Percentiles rank a stretch among this genome's conserved stretches.
These are phyloP conservation scores for Calameuta idolon DNA, from an alignment of 2,888 invertebrate genomes.

Conservation along the genomic window DNA sequence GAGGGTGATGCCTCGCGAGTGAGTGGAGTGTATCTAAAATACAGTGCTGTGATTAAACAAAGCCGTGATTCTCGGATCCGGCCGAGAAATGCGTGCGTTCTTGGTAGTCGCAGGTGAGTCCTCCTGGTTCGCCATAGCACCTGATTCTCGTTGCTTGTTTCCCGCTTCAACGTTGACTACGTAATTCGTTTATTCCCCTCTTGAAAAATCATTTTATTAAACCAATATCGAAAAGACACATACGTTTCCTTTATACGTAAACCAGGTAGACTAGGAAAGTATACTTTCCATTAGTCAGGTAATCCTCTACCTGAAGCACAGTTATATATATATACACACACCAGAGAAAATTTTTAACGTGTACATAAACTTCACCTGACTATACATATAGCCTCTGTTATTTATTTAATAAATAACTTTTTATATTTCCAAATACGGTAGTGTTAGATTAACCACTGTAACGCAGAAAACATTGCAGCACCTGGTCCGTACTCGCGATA, in stretches of 20 bases:
- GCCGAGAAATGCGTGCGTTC: slow-evolving; percentile 51
- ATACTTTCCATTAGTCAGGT: not conserved
- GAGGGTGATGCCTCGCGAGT: slow-evolving; percentile 32
- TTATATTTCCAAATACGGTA: not conserved
- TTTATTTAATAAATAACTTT: not conserved
- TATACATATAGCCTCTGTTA: not conserved
- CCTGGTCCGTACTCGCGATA: not conserved
- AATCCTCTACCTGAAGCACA: not conserved
- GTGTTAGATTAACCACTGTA: not conserved
- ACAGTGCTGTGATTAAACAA: slow-evolving; percentile 18
- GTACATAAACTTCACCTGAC: not conserved
- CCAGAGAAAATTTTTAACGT: not conserved
- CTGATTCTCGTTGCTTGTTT: slow-evolving; percentile 19
- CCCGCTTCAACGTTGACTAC: not conserved
- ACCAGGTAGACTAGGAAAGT: not conserved
- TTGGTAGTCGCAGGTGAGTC: slow-evolving; percentile 57
- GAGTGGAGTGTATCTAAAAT: slow-evolving; percentile 29
- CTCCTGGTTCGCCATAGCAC: slow-evolving; percentile 25
- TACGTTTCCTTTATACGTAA: not conserved
- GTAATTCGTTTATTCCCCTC: not conserved
- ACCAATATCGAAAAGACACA: not conserved
- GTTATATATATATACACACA: not conserved
- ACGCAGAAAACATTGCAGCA: not conserved
- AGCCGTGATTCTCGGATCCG: slow-evolving; percentile 31
- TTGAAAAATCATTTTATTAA: not conserved